Conservation (phyloP, 2,888 invertebrate genomes). For the Synanthedon tipuliformis region DNA sequence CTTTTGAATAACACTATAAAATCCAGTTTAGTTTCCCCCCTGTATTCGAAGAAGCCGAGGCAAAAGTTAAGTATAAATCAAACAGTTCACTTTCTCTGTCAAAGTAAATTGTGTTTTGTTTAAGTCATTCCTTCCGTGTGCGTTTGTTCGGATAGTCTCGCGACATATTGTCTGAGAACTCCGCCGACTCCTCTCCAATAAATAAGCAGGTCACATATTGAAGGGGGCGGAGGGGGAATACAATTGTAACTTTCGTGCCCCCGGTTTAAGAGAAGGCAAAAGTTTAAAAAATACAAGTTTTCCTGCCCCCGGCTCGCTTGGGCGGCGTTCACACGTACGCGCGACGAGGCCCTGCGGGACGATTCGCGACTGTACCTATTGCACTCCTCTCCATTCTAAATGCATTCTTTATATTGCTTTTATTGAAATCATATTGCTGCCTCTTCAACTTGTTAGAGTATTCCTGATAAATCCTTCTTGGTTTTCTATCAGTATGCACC, state of each 20-base stretch:
- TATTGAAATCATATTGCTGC: neutral
- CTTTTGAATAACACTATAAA: neutral
- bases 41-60: neutral
- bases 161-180: constrained; percentile 69
- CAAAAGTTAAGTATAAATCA: constrained; percentile 48
- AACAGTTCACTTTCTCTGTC: constrained; percentile 46
- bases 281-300: constrained; percentile 70
- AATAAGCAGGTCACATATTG: constrained; percentile 71
- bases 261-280: constrained; percentile 56
- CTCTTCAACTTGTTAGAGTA: too few species aligned
- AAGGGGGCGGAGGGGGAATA: constrained; percentile 62
- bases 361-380: constrained; percentile 12
- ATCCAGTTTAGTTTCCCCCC: neutral
- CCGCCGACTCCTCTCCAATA: constrained; percentile 64
- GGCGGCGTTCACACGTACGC: constrained; percentile 18
- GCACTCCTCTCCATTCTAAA: constrained; percentile 8
- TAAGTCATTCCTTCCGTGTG: constrained; percentile 43
- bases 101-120: constrained; percentile 54
- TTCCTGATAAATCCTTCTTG: too few species aligned
- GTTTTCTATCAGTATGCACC: neutral
- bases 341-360: constrained; percentile 18
- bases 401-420: constrained; percentile 8
- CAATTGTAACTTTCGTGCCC: constrained; percentile 66
- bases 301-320: constrained; percentile 23
- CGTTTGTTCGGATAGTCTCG: constrained; percentile 47